These are phyloP conservation scores for Apodemia zela DNA, from an alignment of 2,888 invertebrate species.

Conservation along the genomic window DNA sequence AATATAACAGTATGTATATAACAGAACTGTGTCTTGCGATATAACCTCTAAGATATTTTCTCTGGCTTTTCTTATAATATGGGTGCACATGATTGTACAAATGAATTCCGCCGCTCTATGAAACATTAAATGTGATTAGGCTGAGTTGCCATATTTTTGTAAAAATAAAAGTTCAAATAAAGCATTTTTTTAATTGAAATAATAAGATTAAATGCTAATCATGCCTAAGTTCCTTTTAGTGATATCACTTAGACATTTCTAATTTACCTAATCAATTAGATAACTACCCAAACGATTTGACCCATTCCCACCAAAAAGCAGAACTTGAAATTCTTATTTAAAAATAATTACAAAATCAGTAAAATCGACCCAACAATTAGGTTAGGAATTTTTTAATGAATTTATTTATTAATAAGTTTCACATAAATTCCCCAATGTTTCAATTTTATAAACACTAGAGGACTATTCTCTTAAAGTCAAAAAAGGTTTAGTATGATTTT, in stretches of 20 bases:
- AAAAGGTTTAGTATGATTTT: not conserved
- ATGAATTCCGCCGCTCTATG: not conserved
- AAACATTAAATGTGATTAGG: not conserved
- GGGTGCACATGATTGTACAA: not conserved
- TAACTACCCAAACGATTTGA: not conserved
- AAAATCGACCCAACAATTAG: not conserved
- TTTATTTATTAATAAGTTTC: not conserved
- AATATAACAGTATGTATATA: too few relatives aligned
- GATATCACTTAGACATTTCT: not conserved
- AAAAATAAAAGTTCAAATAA: not conserved
- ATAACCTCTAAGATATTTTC: not conserved
- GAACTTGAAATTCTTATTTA: not conserved
- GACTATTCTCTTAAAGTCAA: not conserved
- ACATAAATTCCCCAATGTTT: not conserved
- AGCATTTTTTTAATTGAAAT: not conserved
- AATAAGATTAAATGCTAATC: not conserved
- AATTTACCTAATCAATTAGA: not conserved
- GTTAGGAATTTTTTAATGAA: not conserved
- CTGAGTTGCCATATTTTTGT: slow-evolving; percentile 1
- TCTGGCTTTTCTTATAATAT: not conserved
- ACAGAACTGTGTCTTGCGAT: too few relatives aligned
- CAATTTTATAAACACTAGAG: not conserved
- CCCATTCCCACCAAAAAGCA: not conserved
- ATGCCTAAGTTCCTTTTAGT: not conserved
- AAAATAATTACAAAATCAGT: not conserved